Conservation (phyloP, 2,797 vertebrate genomes). For the Lophius americanus region DNA sequence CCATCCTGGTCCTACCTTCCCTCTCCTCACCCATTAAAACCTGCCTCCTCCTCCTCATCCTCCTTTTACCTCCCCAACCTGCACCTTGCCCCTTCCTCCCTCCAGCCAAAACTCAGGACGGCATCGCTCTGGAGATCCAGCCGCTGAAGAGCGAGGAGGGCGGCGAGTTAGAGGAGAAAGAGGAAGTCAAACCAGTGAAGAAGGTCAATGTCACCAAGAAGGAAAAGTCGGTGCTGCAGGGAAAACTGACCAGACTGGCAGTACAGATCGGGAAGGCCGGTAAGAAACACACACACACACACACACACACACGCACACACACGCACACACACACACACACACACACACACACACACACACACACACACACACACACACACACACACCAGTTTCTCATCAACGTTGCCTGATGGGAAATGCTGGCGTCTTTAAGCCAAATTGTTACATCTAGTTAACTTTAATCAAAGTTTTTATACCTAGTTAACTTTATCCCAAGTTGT, state of each 20-base stretch:
- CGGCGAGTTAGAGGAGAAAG: slow-evolving; percentile 89
- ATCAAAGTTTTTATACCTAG: too few species aligned
- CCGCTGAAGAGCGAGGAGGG: slow-evolving; percentile 96
- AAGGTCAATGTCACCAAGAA: slow-evolving; percentile 92
- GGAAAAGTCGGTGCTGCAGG: slow-evolving; percentile 97
- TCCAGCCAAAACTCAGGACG: slow-evolving; percentile 95
- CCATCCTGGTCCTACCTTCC: slow-evolving; percentile 16
- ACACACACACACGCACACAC: not conserved
- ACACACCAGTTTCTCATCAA: too few species aligned
- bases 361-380: too few species aligned
- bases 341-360: not conserved
- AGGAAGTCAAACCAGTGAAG: slow-evolving; percentile 87
- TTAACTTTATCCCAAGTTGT: too few species aligned
- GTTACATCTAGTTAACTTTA: too few species aligned
- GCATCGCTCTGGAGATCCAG: slow-evolving; percentile 95
- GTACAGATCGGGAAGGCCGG: slow-evolving; percentile 98
- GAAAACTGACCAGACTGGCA: slow-evolving; percentile 93
- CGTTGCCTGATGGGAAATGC: too few species aligned
- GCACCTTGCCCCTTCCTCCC: slow-evolving; percentile 25
- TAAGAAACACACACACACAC: slow-evolving; percentile 61
- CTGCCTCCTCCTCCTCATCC: slow-evolving; percentile 20
- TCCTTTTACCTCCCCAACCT: slow-evolving; percentile 30
- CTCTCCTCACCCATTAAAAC: slow-evolving; percentile 26
- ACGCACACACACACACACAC: not conserved
- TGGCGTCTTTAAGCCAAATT: too few species aligned